phyloP scores from a whole-genome alignment of 2,113 vertebrate genomes.

The Thalassoma bifasciatum region DNA sequence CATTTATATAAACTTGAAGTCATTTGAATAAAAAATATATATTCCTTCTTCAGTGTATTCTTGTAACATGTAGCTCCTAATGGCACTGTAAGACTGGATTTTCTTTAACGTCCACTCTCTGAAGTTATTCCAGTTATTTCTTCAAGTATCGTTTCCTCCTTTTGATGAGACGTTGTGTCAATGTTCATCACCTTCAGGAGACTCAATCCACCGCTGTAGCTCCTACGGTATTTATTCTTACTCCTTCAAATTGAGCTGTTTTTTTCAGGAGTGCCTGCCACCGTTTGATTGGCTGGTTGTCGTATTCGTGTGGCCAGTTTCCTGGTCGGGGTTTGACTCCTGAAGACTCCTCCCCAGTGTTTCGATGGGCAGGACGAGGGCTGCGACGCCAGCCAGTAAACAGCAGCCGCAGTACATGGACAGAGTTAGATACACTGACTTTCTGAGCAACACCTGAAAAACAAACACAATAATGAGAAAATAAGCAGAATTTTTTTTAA shows the following conservation, averaged over 20 bases:
- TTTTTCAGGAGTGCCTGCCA: neutral
- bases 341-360: constrained; percentile 55
- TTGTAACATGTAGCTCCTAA: neutral
- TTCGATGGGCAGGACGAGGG: constrained; percentile 68
- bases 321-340: constrained; percentile 32
- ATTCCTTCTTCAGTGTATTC: no score
- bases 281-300: constrained; percentile 12
- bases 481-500: neutral
- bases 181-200: constrained; percentile 35
- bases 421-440: constrained; percentile 55
- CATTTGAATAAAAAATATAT: neutral
- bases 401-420: constrained; percentile 62
- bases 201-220: neutral
- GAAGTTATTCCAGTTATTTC: neutral
- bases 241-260: neutral
- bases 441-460: constrained; percentile 67
- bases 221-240: neutral
- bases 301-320: neutral
- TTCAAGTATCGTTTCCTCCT: neutral
- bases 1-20: no score
- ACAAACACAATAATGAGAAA: constrained; percentile 18
- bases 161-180: constrained; percentile 25
- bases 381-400: constrained; percentile 57
- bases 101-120: neutral
- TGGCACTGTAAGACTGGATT: neutral